phyloP scores from a whole-genome alignment of 2,113 vertebrate genomes.

The Gobiocypris rarus region DNA sequence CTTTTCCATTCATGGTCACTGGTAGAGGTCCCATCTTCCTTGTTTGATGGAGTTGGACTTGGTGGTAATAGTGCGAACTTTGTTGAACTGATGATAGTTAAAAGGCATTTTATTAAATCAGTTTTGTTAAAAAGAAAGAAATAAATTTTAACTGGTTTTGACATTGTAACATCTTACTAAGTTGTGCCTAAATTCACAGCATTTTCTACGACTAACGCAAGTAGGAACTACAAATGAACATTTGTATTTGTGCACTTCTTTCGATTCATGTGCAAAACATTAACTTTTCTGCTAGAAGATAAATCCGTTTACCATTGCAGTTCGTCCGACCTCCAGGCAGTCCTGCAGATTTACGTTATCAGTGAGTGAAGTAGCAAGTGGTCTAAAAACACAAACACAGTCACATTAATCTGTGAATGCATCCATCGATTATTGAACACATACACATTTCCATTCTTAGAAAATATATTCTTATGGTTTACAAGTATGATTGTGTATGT shows the following conservation, averaged over 20 bases:
- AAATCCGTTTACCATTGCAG: slow-evolving; percentile 75
- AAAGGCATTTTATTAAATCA: not conserved
- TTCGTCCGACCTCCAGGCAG: slow-evolving; percentile 84
- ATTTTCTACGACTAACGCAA: not conserved
- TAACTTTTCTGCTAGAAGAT: slow-evolving; percentile 42
- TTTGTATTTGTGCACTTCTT: not conserved
- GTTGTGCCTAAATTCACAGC: not conserved
- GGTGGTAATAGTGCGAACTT: slow-evolving; percentile 89
- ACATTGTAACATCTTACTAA: not conserved
- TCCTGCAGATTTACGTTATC: slow-evolving; percentile 84
- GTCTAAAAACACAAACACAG: slow-evolving; percentile 67
- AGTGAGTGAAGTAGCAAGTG: slow-evolving; percentile 74
- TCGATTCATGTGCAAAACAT: not conserved
- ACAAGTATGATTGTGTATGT: not conserved
- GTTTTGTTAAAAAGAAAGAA: not conserved
- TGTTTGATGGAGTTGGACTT: slow-evolving; percentile 86
- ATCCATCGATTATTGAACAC: not conserved
- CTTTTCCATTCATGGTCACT: slow-evolving; percentile 87
- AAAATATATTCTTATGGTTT: not conserved
- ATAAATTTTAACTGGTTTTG: not conserved
- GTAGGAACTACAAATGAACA: not conserved
- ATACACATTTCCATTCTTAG: not conserved
- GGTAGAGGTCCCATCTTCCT: slow-evolving; percentile 83
- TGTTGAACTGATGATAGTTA: slow-evolving; percentile 80
- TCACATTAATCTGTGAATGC: not conserved